phyloP scores from a whole-genome alignment of 2,888 invertebrate genomes.

The Cryptosula pallasiana region DNA sequence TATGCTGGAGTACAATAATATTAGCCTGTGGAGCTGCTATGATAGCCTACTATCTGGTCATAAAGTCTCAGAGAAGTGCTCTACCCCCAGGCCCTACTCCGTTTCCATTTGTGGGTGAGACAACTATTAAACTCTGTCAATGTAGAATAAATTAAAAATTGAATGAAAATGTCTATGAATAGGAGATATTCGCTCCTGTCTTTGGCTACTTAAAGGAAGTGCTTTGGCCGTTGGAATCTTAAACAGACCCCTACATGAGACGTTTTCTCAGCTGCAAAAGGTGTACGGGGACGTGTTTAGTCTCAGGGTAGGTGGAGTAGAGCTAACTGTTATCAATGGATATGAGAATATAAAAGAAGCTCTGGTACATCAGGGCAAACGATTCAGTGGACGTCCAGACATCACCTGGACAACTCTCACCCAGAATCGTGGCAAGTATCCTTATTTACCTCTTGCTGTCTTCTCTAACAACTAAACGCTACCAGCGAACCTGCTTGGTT shows the following conservation, averaged over 20 bases:
- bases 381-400: constrained; percentile 38
- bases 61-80: neutral
- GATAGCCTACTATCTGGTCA: neutral
- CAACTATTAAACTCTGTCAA: too few species aligned
- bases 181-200: too few species aligned
- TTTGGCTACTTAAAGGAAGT: neutral
- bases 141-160: too few species aligned
- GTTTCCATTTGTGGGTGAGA: neutral
- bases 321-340: constrained; percentile 40
- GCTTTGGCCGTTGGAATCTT: constrained; percentile 1
- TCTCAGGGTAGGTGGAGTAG: constrained; percentile 35
- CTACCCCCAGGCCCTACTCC: neutral
- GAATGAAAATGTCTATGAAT: too few species aligned
- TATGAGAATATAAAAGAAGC: constrained; percentile 37
- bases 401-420: constrained; percentile 7
- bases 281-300: constrained; percentile 37
- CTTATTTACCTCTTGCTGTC: too few species aligned
- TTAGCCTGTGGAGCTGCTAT: too few species aligned
- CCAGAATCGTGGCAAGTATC: constrained; percentile 2
- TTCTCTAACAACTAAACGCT: too few species aligned
- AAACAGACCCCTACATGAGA: neutral
- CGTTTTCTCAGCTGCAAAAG: constrained; percentile 31
- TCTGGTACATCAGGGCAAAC: constrained; percentile 34
- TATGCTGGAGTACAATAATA: too few species aligned
- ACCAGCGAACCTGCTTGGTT: too few species aligned